Evolutionary conservation across 2,113 vertebrate genomes (phyloP).

Genomic region (Chloropsis cyanopogon): DNA sequence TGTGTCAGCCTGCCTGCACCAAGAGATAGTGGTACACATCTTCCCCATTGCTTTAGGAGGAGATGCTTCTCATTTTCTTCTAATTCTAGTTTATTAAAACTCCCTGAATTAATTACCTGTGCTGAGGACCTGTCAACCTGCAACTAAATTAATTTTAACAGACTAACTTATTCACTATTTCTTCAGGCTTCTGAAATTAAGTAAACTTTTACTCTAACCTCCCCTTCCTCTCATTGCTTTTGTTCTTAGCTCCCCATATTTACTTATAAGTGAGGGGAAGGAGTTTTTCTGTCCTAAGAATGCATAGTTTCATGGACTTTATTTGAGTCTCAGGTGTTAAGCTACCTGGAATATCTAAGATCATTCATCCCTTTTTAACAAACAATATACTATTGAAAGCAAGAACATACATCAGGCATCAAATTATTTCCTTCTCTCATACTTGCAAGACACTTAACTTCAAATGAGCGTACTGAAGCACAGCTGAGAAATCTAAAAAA

Average conservation of each 20-base stretch:
- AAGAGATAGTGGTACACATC: neutral
- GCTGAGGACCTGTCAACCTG: neutral
- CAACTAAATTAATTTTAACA: constrained; percentile 25
- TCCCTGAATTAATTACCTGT: constrained; percentile 18
- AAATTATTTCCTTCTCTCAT: constrained; percentile 17
- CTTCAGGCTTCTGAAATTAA: neutral
- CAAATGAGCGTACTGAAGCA: neutral
- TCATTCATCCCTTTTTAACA: constrained; percentile 25
- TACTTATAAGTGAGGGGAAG: neutral
- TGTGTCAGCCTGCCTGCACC: neutral
- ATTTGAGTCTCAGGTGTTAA: neutral
- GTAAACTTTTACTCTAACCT: neutral
- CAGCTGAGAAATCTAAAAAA: neutral
- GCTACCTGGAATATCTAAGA: neutral
- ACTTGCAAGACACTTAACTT: neutral
- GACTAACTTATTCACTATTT: neutral
- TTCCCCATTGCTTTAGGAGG: neutral
- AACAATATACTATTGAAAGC: constrained; percentile 19
- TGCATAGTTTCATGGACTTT: neutral
- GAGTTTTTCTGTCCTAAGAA: neutral
- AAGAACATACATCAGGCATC: neutral
- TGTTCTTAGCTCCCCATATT: neutral
- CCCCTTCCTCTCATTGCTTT: neutral
- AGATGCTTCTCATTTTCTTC: neutral
- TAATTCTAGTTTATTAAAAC: neutral